phyloP scores from a whole-genome alignment of 2,888 invertebrate genomes.

The Coenonympha arcania region DNA sequence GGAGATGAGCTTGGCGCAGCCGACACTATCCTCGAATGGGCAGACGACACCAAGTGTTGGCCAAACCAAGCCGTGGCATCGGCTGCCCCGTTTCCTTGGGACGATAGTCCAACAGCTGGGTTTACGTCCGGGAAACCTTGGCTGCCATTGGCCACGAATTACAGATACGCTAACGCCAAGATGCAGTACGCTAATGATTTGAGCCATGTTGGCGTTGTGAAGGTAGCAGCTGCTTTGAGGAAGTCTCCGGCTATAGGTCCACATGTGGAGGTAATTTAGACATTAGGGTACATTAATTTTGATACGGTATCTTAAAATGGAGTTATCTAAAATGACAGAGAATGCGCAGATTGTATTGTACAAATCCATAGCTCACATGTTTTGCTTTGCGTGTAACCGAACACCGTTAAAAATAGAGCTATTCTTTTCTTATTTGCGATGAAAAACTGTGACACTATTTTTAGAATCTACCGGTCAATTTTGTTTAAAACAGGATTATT shows the following conservation, averaged over 20 bases:
- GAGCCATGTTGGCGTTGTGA: conserved; percentile 66
- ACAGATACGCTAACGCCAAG: conserved; percentile 76
- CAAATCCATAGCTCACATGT: no score
- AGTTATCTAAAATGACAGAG: no score
- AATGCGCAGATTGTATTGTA: no score
- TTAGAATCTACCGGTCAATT: no score
- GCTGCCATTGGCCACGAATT: conserved; percentile 79
- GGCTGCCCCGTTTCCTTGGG: conserved; percentile 62
- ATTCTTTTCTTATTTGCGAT: no score
- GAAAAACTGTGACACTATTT: no score
- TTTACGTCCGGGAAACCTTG: conserved; percentile 76
- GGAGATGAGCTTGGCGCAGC: conserved; percentile 82
- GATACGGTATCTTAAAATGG: no score
- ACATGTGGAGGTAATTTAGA: conserved; percentile 49
- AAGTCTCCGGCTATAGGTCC: conserved; percentile 63
- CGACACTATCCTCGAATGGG: conserved; percentile 72
- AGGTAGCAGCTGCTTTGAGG: conserved; percentile 55
- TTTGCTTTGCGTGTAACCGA: no score
- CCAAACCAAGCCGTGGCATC: conserved; percentile 48
- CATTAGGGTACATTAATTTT: not conserved
- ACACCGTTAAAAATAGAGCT: no score
- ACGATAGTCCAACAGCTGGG: conserved; percentile 59
- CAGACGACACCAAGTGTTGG: conserved; percentile 61
- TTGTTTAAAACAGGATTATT: no score
- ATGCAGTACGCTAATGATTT: conserved; percentile 63